phyloP scores from a whole-genome alignment of 1,140 invertebrate species.

The Nasonia vitripennis region DNA sequence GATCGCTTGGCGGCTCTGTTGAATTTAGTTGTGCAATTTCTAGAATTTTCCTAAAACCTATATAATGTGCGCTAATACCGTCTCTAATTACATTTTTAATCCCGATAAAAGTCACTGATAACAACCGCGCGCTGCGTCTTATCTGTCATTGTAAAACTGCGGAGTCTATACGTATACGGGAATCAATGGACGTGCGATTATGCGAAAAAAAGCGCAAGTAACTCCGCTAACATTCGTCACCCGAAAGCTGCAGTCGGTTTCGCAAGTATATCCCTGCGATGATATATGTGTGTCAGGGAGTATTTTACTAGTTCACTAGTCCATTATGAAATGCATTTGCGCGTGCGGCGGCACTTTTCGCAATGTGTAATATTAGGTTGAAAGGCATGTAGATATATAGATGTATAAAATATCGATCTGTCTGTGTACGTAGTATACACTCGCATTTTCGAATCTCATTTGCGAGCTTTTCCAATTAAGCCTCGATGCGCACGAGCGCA shows the following conservation, averaged over 20 bases:
- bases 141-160: neutral
- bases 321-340: conserved; percentile 32
- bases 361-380: conserved; percentile 35
- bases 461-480: neutral
- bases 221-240: conserved; percentile 16
- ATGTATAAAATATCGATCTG: neutral
- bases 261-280: neutral
- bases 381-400: neutral
- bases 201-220: conserved; percentile 14
- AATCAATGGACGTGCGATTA: too few relatives aligned
- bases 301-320: conserved; percentile 24
- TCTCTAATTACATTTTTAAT: neutral
- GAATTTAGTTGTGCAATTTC: conserved; percentile 24
- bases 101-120: neutral
- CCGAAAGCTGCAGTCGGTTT: neutral
- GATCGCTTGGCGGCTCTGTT: too few relatives aligned
- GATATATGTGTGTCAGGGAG: neutral
- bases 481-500: neutral
- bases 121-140: too few relatives aligned
- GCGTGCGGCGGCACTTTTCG: conserved; percentile 14
- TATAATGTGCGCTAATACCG: neutral
- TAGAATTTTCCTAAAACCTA: conserved; percentile 5
- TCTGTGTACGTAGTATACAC: neutral
- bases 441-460: conserved; percentile 16
- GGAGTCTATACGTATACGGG: neutral